Percentiles rank a stretch among this genome's conserved stretches.
Evolutionary conservation across 37 sponge, comb jelly and placozoan species (phyloP).

Genomic region (Hormiphora californensis): DNA sequence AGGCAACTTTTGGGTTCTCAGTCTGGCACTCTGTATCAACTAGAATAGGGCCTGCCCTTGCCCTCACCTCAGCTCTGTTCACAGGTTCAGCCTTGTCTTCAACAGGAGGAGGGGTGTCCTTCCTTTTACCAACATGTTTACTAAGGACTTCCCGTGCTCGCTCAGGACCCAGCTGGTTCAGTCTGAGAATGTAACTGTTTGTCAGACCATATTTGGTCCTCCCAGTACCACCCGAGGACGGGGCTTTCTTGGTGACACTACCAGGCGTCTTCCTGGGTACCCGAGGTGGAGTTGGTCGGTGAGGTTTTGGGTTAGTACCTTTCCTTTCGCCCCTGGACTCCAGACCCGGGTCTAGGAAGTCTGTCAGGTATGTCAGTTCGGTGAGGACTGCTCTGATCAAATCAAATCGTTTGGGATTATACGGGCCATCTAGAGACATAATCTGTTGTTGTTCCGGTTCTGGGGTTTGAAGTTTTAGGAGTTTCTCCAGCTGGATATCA

Average conservation of each 20-base stretch:
- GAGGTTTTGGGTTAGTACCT: not conserved
- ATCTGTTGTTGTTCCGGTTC: too few species aligned
- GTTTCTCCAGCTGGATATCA: too few species aligned
- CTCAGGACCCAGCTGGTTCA: conserved; percentile 31
- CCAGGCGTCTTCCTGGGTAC: not conserved
- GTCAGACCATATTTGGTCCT: conserved; percentile 7
- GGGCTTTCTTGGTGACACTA: not conserved
- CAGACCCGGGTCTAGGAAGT: conserved; percentile 21
- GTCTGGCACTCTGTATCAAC: not conserved
- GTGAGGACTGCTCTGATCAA: conserved; percentile 30
- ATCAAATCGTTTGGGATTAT: conserved; percentile 26
- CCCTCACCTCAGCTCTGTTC: not conserved
- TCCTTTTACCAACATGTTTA: conserved; percentile 23
- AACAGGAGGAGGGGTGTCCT: not conserved
- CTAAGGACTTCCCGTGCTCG: conserved; percentile 24
- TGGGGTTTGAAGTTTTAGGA: too few species aligned
- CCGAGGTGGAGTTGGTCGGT: not conserved
- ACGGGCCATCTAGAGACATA: not conserved
- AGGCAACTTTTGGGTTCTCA: not conserved
- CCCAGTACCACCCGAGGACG: not conserved
- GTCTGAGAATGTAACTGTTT: conserved; percentile 42
- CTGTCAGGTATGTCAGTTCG: conserved; percentile 30
- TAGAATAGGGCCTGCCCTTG: not conserved
- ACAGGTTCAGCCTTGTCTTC: not conserved
- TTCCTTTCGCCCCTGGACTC: not conserved